Evolutionary conservation across 37 sponge, comb jelly and placozoan species (phyloP), one percentile per base, ranked within the genome.

Genomic region (Chondrilla cf. caribensis): DNA sequence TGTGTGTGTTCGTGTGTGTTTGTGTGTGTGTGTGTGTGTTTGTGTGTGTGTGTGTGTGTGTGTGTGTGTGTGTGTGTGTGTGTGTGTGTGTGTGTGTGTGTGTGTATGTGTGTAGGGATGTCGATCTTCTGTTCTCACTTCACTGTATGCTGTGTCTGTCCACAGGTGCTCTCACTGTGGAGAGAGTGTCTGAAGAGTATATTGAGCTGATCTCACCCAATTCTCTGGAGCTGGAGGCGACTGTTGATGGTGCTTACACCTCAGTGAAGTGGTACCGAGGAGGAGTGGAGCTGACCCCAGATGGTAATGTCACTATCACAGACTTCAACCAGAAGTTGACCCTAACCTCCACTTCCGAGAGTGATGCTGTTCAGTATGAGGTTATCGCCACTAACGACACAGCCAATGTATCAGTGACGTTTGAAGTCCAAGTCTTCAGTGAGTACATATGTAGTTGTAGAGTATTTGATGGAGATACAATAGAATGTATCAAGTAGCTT

Each of bases 241-340:
- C n/a, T 17, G 81, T 81, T 2, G 40, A 32, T 38, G 81, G 81
- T 58, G 81, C 81, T 44, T 81, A 81, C 65, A 25, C 58, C 60
- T 38, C 40, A 24, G 24, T 81, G 39, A 81, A 41, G n/a, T 60
- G 81, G 44, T 38, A 39, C 76, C 44, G 44, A 21, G 42, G 11
- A 36, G 76, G 76, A 18, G 19, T 24, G 44, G 76, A 73, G 76
- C 21, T 73, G 21, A 29, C 39, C 5, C 1, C 40, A 24, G 36
- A 2, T 73, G 44, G 22, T 39, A 39, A 37, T 38, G 44, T 73
- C 76, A 73, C 2, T 21, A n/a, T 73, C 44, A 40, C 44, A 36
- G 44, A 73, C 44, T 73, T 73, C 76, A 37, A 43, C 3, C 42
- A 1, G 41, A 73, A 31, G 36, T 43, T 73, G 42, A 73, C 41